These are phyloP conservation scores for Cnemophilus loriae DNA, from an alignment of 2,113 vertebrate genomes.

Conservation along the genomic window DNA sequence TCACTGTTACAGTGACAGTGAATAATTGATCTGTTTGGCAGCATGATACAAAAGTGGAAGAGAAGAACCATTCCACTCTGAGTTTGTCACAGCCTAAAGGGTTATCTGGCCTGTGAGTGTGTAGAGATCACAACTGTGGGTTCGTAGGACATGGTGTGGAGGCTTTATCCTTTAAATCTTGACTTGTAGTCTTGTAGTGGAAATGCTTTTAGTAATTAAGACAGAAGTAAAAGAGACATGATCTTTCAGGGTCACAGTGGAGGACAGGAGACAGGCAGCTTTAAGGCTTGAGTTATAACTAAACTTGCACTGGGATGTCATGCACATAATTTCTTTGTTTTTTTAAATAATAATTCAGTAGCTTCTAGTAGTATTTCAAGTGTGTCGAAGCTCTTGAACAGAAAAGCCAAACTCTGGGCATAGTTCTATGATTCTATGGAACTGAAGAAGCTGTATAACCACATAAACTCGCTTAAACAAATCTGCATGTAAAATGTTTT, in stretches of 20 bases:
- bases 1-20: not conserved
- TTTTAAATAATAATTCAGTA: not conserved
- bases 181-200: not conserved
- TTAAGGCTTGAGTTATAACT: not conserved
- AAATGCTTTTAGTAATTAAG: not conserved
- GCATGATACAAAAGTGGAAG: not conserved
- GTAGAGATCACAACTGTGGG: not conserved
- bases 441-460: not conserved
- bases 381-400: not conserved
- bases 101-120: not conserved
- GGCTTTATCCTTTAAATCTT: not conserved
- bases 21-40: not conserved
- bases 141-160: rapidly evolving
- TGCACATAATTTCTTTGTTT: no score
- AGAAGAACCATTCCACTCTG: not conserved
- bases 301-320: not conserved
- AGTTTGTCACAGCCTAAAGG: not conserved
- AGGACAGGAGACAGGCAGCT: not conserved
- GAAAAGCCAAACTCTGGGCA: not conserved
- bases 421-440: not conserved
- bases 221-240: not conserved
- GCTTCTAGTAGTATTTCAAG: not conserved
- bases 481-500: not conserved
- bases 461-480: not conserved
- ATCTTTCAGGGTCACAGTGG: not conserved